Base-by-base conservation (phyloP, 2,888 invertebrate species). In the Orgyia antiqua region DNA sequence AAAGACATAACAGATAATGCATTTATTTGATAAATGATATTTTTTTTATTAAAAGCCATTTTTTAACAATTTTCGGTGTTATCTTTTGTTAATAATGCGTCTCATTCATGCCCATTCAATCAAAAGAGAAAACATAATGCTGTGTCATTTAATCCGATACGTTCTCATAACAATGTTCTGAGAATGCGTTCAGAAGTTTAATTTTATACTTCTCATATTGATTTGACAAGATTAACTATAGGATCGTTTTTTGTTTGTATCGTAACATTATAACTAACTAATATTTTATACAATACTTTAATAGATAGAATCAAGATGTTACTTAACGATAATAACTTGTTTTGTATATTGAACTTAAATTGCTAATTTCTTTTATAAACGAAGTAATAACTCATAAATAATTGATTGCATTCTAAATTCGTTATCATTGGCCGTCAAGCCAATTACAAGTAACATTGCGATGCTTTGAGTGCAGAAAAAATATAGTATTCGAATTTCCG, bases 21-120 rank as follows among this genome's bases (percentile, higher is more conserved):
- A 79, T 82, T 82, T 68, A 77, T 82, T 82, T 84, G 80, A 82
- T 83, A 83, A 84, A 84, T 78, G 69, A 73, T 77, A 58, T 71
- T 79, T 80, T 74, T 74, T 70, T 4, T 15, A 4, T 15, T 15
- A 4, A 15, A 6, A 6, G 4, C 15, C 6, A 15, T 15, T 15
- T 15, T 15, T 15, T 15, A 4, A 15, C 6, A 15, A 4, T 15
- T 15, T 6, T 65, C 56, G 56, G 50, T 41, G 53, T 56, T 26
- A 46, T 65, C 66, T 66, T 68, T 75, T 67, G 62, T 67, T 59
- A 56, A 40, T 61, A 60, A 56, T 54, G 49, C 51, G 49, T 49
- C 66, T 58, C 64, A 65, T 74, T 72, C 69, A 69, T 55, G 56
- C 52, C 46, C 56, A 62, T 65, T 70, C 54, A 62, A 69, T 73